Conservation (phyloP, 2,113 vertebrate genomes). For the Willisornis vidua region DNA sequence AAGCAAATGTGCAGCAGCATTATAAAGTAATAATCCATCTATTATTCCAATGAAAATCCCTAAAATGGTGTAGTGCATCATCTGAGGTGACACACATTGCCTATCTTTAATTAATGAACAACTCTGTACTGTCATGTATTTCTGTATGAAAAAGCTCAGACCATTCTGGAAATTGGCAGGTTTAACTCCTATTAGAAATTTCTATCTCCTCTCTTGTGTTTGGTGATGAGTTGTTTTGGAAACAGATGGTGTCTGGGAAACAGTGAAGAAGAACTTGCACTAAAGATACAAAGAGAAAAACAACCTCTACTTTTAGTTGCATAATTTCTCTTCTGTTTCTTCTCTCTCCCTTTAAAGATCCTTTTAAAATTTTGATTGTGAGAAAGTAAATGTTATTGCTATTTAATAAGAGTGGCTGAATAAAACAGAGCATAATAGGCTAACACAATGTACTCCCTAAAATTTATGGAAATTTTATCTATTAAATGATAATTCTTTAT, state of each 20-base stretch:
- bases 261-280: neutral
- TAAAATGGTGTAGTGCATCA: neutral
- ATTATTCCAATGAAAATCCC: neutral
- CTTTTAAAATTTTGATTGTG: conserved; percentile 26
- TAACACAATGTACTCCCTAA: neutral
- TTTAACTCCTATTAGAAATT: neutral
- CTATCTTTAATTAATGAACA: conserved; percentile 25
- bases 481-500: conserved; percentile 28
- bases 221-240: conserved; percentile 10
- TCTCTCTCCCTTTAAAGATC: neutral
- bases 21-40: neutral
- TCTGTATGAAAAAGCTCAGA: neutral
- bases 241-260: conserved; percentile 41
- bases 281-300: conserved; percentile 7
- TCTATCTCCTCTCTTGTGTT: neutral
- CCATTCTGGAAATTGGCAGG: neutral
- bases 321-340: conserved; percentile 10
- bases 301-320: neutral
- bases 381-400: conserved; percentile 11
- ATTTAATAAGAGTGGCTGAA: neutral
- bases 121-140: neutral
- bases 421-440: neutral
- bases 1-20: neutral
- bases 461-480: conserved; percentile 7
- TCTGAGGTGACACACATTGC: neutral